A percentile compares a stretch with the other conserved stretches of the same genome.
Evolutionary conservation across 2,797 vertebrate genomes (phyloP).

Genomic region (Linurgus olivaceus): DNA sequence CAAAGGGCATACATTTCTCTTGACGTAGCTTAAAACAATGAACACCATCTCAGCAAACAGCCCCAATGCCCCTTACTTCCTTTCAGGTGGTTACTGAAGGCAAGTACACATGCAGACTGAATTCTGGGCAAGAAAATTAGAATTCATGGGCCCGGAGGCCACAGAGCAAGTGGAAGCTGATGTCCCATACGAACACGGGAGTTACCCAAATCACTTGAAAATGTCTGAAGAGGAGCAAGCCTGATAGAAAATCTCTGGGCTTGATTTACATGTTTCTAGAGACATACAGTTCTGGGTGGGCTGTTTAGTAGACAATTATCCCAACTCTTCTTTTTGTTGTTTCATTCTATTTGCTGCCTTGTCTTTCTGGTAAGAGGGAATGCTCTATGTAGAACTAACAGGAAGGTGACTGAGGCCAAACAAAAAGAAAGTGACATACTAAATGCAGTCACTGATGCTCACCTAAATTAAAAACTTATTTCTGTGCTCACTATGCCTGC

Average conservation of each 20-base stretch:
- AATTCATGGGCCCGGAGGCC: background rate
- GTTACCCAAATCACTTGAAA: background rate
- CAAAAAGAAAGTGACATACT: background rate
- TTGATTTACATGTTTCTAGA: background rate
- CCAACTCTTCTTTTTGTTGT: background rate
- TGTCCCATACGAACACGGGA: accelerated
- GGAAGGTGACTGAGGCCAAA: background rate
- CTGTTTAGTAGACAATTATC: background rate
- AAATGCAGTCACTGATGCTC: background rate
- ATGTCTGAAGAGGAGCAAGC: background rate
- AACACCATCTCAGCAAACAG: background rate
- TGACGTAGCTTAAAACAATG: background rate
- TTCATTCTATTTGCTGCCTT: background rate
- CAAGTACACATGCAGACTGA: background rate
- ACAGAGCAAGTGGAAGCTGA: background rate
- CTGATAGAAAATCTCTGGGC: background rate
- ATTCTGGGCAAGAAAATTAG: background rate
- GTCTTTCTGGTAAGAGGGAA: background rate
- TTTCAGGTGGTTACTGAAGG: background rate
- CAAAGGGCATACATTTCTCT: background rate
- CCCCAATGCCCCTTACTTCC: background rate
- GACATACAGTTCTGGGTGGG: background rate
- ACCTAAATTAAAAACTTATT: background rate
- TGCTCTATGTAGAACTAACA: background rate
- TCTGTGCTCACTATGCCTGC: background rate